Conservation (phyloP, 2,797 vertebrate genomes). For the Anisognathus igniventris region DNA sequence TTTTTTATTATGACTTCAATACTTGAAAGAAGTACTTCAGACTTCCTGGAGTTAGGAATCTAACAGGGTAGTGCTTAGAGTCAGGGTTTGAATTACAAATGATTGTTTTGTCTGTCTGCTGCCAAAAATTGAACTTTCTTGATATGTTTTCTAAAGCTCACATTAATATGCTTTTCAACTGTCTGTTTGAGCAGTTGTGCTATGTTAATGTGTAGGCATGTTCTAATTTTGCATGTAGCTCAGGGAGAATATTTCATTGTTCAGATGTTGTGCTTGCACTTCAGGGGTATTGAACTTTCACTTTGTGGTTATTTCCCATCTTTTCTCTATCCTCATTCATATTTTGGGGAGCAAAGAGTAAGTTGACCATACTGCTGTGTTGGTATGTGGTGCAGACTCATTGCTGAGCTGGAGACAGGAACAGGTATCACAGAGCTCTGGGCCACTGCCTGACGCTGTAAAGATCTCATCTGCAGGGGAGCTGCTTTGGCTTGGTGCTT, state of each 20-base stretch:
- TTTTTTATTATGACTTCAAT: not conserved
- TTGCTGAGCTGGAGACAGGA: not conserved
- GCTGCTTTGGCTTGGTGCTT: not conserved
- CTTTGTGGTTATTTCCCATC: not conserved
- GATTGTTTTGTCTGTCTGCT: slow-evolving; percentile 40
- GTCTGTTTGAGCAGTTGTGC: slow-evolving; percentile 21
- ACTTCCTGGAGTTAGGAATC: not conserved
- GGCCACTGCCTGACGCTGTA: not conserved
- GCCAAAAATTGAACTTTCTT: slow-evolving; percentile 25
- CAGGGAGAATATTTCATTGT: not conserved
- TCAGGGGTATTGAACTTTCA: not conserved
- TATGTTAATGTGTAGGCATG: slow-evolving; percentile 27
- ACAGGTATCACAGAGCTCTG: not conserved
- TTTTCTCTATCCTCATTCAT: not conserved
- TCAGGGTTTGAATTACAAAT: slow-evolving; percentile 32
- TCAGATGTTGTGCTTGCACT: not conserved
- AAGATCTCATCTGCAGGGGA: not conserved
- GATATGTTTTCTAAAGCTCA: slow-evolving; percentile 17
- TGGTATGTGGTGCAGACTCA: accelerated
- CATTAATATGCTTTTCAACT: slow-evolving; percentile 8
- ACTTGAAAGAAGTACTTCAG: not conserved
- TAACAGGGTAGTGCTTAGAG: not conserved
- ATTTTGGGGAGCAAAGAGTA: not conserved
- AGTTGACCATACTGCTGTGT: not conserved
- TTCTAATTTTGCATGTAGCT: slow-evolving; percentile 41